These are phyloP conservation scores for Leucopternis melanops DNA, from an alignment of 2,113 vertebrate species.

Conservation along the genomic window DNA sequence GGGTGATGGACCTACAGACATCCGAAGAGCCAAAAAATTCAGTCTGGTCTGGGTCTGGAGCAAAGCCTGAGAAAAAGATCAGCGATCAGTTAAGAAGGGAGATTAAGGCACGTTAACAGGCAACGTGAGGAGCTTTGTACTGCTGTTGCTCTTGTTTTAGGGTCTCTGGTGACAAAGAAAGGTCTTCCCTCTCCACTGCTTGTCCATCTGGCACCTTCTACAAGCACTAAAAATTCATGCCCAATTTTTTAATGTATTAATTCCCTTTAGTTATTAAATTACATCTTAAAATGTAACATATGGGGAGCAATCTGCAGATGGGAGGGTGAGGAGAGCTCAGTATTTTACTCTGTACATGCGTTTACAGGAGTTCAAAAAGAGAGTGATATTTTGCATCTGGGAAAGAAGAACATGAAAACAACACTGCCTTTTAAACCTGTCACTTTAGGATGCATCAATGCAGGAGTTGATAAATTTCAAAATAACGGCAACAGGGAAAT, in stretches of 20 bases:
- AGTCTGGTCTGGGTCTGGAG: neutral
- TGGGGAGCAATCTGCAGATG: slow-evolving; percentile 16
- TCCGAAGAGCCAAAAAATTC: neutral
- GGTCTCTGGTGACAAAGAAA: neutral
- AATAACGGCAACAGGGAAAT: neutral
- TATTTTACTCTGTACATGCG: neutral
- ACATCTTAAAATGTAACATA: slow-evolving; percentile 13
- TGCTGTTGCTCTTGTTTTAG: neutral
- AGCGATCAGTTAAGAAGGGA: neutral
- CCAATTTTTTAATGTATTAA: slow-evolving; percentile 1
- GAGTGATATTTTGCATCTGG: neutral
- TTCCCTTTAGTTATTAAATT: slow-evolving; percentile 5
- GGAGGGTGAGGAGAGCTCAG: neutral
- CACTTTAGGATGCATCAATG: neutral
- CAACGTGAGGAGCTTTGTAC: neutral
- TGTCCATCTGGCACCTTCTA: slow-evolving; percentile 18
- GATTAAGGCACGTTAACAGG: neutral
- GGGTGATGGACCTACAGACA: neutral
- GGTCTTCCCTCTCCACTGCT: neutral
- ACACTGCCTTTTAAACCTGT: neutral
- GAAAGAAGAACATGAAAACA: neutral
- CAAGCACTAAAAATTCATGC: slow-evolving; percentile 1
- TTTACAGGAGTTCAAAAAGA: neutral
- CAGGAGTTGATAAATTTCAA: neutral
- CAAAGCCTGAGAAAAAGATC: neutral